Percentiles rank a stretch among this genome's conserved stretches.
Evolutionary conservation across 2,113 vertebrate genomes (phyloP).

Genomic region (Semnornis frantzii): DNA sequence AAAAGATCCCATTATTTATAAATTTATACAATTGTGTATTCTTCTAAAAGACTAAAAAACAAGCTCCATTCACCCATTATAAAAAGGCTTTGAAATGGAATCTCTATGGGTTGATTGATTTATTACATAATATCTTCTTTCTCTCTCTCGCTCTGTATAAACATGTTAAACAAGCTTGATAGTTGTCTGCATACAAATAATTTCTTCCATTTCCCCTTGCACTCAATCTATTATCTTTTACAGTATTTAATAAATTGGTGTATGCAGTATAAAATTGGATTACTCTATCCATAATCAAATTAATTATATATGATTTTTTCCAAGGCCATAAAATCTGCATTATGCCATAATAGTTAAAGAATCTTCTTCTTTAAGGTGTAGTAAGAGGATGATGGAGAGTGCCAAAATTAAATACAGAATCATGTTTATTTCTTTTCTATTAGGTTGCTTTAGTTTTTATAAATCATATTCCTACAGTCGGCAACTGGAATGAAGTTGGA

Average conservation of each 20-base stretch:
- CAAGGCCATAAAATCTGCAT: slow-evolving; percentile 50
- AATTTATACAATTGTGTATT: slow-evolving; percentile 42
- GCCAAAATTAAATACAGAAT: slow-evolving; percentile 11
- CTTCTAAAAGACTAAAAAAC: slow-evolving; percentile 56
- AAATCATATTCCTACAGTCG: background rate
- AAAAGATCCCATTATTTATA: slow-evolving; percentile 44
- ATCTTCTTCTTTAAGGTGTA: background rate
- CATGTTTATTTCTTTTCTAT: slow-evolving; percentile 1
- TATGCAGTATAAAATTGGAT: slow-evolving; percentile 70
- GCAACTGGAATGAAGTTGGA: background rate
- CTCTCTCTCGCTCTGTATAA: slow-evolving; percentile 12
- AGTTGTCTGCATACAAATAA: slow-evolving; percentile 28
- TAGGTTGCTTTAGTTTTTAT: background rate
- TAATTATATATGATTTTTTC: slow-evolving; percentile 72
- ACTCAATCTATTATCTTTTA: slow-evolving; percentile 42
- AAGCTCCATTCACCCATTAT: slow-evolving; percentile 58
- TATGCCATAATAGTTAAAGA: slow-evolving; percentile 2
- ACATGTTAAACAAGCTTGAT: slow-evolving; percentile 44
- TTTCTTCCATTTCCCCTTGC: slow-evolving; percentile 53
- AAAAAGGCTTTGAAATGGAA: slow-evolving; percentile 46
- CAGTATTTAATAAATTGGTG: slow-evolving; percentile 69
- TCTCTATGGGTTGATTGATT: slow-evolving; percentile 45
- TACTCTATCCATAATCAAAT: slow-evolving; percentile 71
- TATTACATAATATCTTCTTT: slow-evolving; percentile 18
- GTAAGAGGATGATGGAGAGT: background rate